Evolutionary conservation across 2,888 invertebrate genomes (phyloP).

Genomic region (Sthenelais limicola): DNA sequence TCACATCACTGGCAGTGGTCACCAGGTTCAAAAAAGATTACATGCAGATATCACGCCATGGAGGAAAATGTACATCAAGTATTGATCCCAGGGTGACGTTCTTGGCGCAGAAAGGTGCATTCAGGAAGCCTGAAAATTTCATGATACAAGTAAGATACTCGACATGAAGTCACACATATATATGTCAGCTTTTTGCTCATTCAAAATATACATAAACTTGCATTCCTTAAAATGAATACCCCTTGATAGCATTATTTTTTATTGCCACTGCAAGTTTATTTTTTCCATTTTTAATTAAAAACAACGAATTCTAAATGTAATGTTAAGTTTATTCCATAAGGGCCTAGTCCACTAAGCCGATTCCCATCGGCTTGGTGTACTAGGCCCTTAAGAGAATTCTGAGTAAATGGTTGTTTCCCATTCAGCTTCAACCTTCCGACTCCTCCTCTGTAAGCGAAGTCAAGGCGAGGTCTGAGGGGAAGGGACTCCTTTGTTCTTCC

Average conservation of each 20-base stretch:
- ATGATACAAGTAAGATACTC: conserved; percentile 64
- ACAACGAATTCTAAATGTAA: too few relatives aligned
- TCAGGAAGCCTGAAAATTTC: conserved; percentile 59
- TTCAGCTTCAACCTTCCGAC: conserved; percentile 67
- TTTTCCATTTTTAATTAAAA: too few relatives aligned
- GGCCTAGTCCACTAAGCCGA: too few relatives aligned
- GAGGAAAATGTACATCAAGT: conserved; percentile 61
- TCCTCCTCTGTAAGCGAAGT: conserved; percentile 59
- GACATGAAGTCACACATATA: too few relatives aligned
- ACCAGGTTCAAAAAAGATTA: conserved; percentile 64
- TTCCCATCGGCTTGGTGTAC: too few relatives aligned
- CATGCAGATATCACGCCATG: conserved; percentile 56
- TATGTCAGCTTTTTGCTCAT: too few relatives aligned
- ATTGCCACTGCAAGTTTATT: too few relatives aligned
- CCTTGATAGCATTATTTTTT: too few relatives aligned
- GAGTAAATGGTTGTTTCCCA: too few relatives aligned
- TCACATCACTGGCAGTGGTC: conserved; percentile 61
- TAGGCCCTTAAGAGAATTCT: background rate
- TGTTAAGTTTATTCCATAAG: too few relatives aligned
- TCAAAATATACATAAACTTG: too few relatives aligned
- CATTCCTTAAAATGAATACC: too few relatives aligned
- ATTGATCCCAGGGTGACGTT: conserved; percentile 65
- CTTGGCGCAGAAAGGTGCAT: conserved; percentile 58
- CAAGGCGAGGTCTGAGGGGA: conserved; percentile 52
- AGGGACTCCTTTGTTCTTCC: conserved; percentile 62